phyloP scores from a whole-genome alignment of 2,797 vertebrate genomes.

The Eidolon dupreanum region DNA sequence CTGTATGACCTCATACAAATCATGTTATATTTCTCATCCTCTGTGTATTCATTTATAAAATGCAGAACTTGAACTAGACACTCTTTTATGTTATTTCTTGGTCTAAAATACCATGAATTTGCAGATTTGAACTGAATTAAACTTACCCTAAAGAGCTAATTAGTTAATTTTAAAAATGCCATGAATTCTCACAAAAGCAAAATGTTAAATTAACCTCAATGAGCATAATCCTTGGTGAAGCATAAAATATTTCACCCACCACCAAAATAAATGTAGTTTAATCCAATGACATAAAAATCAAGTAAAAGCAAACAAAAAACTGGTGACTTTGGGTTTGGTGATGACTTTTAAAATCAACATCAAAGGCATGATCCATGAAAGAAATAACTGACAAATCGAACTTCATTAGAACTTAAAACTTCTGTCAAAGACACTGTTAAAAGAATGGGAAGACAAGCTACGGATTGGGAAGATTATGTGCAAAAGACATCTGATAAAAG shows the following conservation, averaged over 20 bases:
- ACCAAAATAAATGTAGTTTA: neutral
- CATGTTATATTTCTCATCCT: neutral
- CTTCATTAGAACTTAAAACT: neutral
- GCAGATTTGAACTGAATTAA: neutral
- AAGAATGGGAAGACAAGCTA: neutral
- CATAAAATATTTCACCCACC: neutral
- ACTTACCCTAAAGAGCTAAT: neutral
- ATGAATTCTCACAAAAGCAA: neutral
- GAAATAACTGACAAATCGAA: neutral
- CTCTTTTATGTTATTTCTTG: neutral
- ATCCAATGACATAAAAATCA: neutral
- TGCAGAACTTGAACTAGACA: neutral
- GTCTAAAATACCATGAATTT: neutral
- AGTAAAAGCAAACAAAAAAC: slow-evolving; percentile 22
- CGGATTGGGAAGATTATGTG: neutral
- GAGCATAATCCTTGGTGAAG: neutral
- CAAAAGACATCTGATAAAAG: neutral
- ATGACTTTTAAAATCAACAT: neutral
- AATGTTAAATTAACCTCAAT: neutral
- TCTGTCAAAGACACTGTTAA: neutral
- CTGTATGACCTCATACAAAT: neutral
- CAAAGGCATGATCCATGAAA: neutral
- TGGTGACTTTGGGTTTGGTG: neutral
- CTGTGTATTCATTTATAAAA: neutral
- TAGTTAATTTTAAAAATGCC: neutral